Base-by-base conservation (phyloP, 1,140 invertebrate genomes). In the Dendroctonus ponderosae region DNA sequence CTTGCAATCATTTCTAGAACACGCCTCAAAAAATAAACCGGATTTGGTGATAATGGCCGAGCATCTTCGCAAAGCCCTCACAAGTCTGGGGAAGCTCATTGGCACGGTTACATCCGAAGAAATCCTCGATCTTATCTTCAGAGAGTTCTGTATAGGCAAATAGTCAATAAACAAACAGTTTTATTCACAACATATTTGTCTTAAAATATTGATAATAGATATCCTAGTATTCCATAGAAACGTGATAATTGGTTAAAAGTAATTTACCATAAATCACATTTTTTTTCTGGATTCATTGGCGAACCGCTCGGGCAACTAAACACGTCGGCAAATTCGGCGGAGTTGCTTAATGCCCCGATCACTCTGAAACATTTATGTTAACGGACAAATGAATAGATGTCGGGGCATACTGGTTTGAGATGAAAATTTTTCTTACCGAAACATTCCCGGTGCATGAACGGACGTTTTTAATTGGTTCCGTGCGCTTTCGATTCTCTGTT, bases 121-220 rank as follows among this genome's bases (percentile, higher is more conserved):
- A 70, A 85, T 94, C 73, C 80, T 94, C 43, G 89, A 94, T 83
- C 84, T 92, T 48, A 89, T 95, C 70, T 94, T 95, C 76, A 86
- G 82, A 79, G 86, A 91, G 65, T 94, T 78, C 85, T 95, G 93
- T 82, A 92, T 95, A 78, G 92, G 92, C 66, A 95, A 94, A 85
- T 95, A 85, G 86, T 76, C 63, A 26, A 51, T 11, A 26, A 26
- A 26, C 26, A 26, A 26, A 26, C 26, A 26, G 26, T 48, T 62
- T 37, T 42, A 62, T 62, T 26, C 37, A 66, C 41, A 66, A 54
- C 51, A 52, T 42, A 49, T 58, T 15, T n/a, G 52, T 26, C 12
- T 66, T 39, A 39, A 54, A 54, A 54, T 39, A 37, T 14, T 64
- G 52, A 63, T 67, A 62, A 39, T 52, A 63, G 58, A 50, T 48